Conservation (phyloP, 2,797 vertebrate species). For the Tenualosa thibaudeaui region DNA sequence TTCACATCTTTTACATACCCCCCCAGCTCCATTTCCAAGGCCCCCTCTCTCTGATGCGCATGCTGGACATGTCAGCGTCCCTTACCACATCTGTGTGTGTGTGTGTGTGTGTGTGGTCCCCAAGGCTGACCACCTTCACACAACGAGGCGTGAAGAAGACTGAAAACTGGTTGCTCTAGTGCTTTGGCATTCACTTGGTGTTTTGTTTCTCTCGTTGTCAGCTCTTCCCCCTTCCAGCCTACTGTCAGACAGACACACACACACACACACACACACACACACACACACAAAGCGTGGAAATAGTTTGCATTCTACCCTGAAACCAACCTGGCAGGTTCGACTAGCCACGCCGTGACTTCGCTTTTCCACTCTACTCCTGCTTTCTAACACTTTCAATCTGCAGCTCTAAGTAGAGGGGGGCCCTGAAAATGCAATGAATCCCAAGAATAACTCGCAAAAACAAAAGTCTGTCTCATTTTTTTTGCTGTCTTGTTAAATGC, state of each 20-base stretch:
- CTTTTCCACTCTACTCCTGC: not conserved
- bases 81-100: not conserved
- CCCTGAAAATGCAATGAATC: not conserved
- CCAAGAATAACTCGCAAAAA: not conserved
- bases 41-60: not conserved
- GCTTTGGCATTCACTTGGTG: not conserved
- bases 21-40: not conserved
- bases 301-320: not conserved
- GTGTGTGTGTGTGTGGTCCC: conserved; percentile 4
- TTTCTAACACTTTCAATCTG: not conserved
- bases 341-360: not conserved
- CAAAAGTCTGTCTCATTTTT: conserved; percentile 1
- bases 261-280: too few relatives aligned
- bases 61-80: not conserved
- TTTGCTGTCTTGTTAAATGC: not conserved
- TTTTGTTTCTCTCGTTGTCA: not conserved
- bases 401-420: not conserved
- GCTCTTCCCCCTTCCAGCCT: not conserved
- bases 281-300: not conserved
- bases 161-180: not conserved
- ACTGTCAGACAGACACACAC: not conserved
- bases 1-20: conserved; percentile 15
- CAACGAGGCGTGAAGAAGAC: not conserved
- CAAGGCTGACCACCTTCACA: not conserved
- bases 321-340: conserved; percentile 1